Conservation (phyloP, 2,113 vertebrate species). For the Hyaena hyaena region DNA sequence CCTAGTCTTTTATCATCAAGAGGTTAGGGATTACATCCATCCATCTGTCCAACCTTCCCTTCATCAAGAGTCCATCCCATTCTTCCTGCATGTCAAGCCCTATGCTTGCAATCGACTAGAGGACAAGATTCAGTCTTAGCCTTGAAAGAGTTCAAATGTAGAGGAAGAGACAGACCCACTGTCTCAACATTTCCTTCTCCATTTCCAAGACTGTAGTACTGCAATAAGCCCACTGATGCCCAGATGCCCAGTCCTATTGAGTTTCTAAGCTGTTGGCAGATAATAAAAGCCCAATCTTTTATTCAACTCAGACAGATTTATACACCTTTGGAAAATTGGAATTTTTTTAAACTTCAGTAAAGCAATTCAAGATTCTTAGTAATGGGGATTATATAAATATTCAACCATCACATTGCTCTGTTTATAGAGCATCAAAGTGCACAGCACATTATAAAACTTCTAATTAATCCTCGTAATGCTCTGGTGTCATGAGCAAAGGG, state of each 20-base stretch:
- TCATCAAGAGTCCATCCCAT: background rate
- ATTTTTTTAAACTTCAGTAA: conserved; percentile 22
- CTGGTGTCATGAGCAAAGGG: conserved; percentile 58
- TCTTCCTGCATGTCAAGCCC: background rate
- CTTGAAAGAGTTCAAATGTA: background rate
- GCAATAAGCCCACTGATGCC: background rate
- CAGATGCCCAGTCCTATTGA: background rate
- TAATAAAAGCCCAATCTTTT: background rate
- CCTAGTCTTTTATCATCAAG: background rate
- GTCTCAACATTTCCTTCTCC: background rate
- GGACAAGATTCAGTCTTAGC: background rate
- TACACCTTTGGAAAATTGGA: conserved; percentile 6
- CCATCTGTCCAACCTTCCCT: background rate
- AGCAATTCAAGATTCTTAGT: conserved; percentile 62
- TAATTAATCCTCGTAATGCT: conserved; percentile 69
- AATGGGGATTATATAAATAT: conserved; percentile 59
- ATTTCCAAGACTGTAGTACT: background rate
- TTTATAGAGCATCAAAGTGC: conserved; percentile 74
- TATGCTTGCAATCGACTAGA: too few relatives aligned
- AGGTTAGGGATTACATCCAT: background rate
- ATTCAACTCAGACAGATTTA: background rate
- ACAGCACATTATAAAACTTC: conserved; percentile 64
- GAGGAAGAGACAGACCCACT: background rate
- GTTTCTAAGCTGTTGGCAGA: background rate
- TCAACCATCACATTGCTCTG: conserved; percentile 48